These are phyloP conservation scores for Corella eumyota DNA, from an alignment of 23 tunicate species.

Conservation along the genomic window DNA sequence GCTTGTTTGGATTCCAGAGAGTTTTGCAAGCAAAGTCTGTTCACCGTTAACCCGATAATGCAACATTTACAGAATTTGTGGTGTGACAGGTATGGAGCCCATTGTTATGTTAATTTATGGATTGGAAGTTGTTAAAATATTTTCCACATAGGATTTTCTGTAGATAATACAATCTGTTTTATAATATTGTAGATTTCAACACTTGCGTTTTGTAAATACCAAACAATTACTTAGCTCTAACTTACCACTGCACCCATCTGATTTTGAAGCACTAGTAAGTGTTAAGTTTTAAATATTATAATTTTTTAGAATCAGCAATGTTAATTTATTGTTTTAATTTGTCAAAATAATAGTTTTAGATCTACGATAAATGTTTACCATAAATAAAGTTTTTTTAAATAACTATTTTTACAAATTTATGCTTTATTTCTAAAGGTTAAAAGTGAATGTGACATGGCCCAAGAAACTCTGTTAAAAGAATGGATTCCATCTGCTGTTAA, in stretches of 20 bases:
- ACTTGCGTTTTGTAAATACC: constrained; percentile 45
- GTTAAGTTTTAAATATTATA: too few relatives aligned
- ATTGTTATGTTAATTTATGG: too few relatives aligned
- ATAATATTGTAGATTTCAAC: constrained; percentile 22
- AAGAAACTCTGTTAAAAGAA: constrained; percentile 45
- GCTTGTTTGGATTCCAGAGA: constrained; percentile 38
- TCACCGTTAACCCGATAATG: constrained; percentile 71
- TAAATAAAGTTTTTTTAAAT: too few relatives aligned
- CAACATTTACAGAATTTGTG: constrained; percentile 67
- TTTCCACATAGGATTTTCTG: background rate
- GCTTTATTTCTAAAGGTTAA: constrained; percentile 39
- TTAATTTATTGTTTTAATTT: background rate
- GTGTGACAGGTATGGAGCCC: constrained; percentile 67
- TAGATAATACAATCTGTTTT: background rate
- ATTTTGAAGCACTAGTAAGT: constrained; percentile 73
- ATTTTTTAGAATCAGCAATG: background rate
- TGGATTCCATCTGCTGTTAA: constrained; percentile 77
- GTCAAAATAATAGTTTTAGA: background rate
- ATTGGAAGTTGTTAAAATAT: background rate
- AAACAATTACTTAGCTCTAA: constrained; percentile 22
- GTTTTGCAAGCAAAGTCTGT: constrained; percentile 63
- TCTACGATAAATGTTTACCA: background rate
- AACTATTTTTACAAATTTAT: too few relatives aligned
- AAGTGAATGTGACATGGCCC: constrained; percentile 43
- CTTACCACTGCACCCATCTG: constrained; percentile 69